Evolutionary conservation across 2,888 invertebrate genomes (phyloP).

Genomic region (Sceliomorpha sp.): DNA sequence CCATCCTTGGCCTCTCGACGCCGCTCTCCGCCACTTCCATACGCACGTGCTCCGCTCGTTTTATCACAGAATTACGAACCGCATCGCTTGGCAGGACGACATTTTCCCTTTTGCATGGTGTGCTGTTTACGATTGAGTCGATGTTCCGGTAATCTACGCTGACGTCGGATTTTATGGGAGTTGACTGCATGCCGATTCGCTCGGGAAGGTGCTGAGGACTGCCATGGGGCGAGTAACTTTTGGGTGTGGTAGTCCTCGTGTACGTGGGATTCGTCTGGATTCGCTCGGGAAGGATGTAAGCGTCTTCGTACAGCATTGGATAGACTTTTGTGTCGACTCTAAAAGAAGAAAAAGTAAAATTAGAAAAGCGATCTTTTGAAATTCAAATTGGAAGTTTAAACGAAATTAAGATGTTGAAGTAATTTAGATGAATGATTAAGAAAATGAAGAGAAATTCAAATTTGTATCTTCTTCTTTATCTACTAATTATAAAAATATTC

Average conservation of each 20-base stretch:
- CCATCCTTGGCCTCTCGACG: conserved; percentile 51
- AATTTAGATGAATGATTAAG: too few species aligned
- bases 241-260: conserved; percentile 20
- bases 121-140: conserved; percentile 75
- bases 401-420: too few species aligned
- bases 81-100: conserved; percentile 57
- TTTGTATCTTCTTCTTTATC: too few species aligned
- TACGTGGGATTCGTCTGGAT: conserved; percentile 56
- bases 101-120: conserved; percentile 70
- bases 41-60: conserved; percentile 71
- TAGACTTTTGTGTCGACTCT: too few species aligned
- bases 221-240: conserved; percentile 60
- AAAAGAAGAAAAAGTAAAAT: too few species aligned
- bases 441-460: too few species aligned
- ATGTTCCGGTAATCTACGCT: conserved; percentile 77
- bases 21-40: conserved; percentile 69
- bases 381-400: too few species aligned
- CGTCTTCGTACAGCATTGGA: conserved; percentile 66
- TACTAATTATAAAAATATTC: too few species aligned
- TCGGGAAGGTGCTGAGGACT: conserved; percentile 66
- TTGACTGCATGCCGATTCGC: conserved; percentile 75
- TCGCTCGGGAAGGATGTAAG: conserved; percentile 70
- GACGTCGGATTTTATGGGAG: conserved; percentile 75
- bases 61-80: conserved; percentile 75
- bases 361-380: too few species aligned